Evolutionary conservation across 2,888 invertebrate genomes (phyloP).

Genomic region (Latrodectus elegans): DNA sequence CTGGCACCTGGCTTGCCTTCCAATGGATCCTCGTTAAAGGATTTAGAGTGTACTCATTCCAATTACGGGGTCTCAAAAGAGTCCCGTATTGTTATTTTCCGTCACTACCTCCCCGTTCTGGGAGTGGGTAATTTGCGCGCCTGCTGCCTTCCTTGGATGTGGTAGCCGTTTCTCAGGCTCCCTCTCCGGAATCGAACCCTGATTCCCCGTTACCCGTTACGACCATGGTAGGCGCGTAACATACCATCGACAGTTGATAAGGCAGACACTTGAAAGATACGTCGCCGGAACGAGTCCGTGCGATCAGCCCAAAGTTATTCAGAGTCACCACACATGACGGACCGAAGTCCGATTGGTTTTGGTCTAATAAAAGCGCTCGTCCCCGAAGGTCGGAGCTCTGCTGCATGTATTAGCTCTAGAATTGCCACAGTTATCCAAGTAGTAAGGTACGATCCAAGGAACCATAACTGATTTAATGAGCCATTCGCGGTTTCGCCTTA

Average conservation of each 20-base stretch:
- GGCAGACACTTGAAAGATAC: conserved; percentile 74
- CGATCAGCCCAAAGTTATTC: conserved; percentile 50
- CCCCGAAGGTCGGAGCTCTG: conserved; percentile 29
- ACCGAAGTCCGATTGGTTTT: conserved; percentile 10
- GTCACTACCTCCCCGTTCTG: too few species aligned
- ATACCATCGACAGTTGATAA: conserved; percentile 79
- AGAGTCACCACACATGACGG: conserved; percentile 39
- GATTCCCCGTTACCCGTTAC: conserved; percentile 84
- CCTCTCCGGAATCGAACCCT: conserved; percentile 84
- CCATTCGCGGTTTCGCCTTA: too few species aligned
- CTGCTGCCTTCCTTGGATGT: conserved; percentile 84
- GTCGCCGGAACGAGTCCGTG: conserved; percentile 44
- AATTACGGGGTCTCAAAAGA: conserved; percentile 77
- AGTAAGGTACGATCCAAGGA: conserved; percentile 32
- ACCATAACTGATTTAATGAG: too few species aligned
- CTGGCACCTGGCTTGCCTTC: conserved; percentile 83
- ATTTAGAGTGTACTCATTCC: conserved; percentile 79
- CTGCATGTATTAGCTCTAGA: conserved; percentile 35
- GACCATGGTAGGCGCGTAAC: conserved; percentile 81
- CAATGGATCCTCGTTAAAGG: conserved; percentile 81
- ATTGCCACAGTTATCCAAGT: conserved; percentile 35
- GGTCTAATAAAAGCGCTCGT: too few species aligned
- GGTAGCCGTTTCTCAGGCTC: conserved; percentile 83
- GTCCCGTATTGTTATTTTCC: too few species aligned
- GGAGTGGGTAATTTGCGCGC: too few species aligned